Percentiles rank a stretch among this genome's conserved stretches.
These are phyloP conservation scores for Tethya wilhelma DNA, from an alignment of 37 sponge, comb jelly and placozoan species.

Conservation along the genomic window DNA sequence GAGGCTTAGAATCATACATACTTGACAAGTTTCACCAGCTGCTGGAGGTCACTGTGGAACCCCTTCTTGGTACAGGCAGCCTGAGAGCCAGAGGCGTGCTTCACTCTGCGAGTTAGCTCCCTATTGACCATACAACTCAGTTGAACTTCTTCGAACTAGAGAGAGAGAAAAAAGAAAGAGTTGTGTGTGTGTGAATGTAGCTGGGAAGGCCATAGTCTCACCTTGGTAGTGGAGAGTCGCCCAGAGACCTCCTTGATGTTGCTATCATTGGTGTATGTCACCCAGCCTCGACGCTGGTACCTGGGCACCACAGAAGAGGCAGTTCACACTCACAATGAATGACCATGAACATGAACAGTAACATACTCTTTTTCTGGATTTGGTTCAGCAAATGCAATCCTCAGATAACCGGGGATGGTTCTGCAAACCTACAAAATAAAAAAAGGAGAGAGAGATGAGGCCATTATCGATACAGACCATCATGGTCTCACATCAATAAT, in stretches of 20 bases:
- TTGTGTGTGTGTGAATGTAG: no score
- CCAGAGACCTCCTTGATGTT: constrained; percentile 79
- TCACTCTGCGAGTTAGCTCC: constrained; percentile 85
- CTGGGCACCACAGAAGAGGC: constrained; percentile 19
- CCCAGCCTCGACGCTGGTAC: constrained; percentile 92
- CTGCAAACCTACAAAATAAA: constrained; percentile 58
- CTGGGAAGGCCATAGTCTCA: constrained; percentile 21
- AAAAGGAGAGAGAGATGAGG: background rate
- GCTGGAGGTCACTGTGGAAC: constrained; percentile 66
- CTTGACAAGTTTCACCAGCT: constrained; percentile 59
- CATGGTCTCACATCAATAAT: constrained; percentile 66
- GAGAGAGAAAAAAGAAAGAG: background rate
- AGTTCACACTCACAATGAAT: background rate
- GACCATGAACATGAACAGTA: background rate
- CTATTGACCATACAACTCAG: constrained; percentile 84
- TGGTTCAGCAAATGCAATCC: constrained; percentile 88
- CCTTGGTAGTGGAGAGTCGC: constrained; percentile 61
- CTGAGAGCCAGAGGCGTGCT: constrained; percentile 35
- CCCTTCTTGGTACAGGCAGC: constrained; percentile 51
- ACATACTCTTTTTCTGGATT: constrained; percentile 76
- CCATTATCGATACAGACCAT: background rate
- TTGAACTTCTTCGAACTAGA: background rate
- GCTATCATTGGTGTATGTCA: constrained; percentile 74
- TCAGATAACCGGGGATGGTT: constrained; percentile 80
- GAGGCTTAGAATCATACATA: no score